These are phyloP conservation scores for Lordiphosa collinella DNA, from an alignment of 1,140 invertebrate species.

Conservation along the genomic window DNA sequence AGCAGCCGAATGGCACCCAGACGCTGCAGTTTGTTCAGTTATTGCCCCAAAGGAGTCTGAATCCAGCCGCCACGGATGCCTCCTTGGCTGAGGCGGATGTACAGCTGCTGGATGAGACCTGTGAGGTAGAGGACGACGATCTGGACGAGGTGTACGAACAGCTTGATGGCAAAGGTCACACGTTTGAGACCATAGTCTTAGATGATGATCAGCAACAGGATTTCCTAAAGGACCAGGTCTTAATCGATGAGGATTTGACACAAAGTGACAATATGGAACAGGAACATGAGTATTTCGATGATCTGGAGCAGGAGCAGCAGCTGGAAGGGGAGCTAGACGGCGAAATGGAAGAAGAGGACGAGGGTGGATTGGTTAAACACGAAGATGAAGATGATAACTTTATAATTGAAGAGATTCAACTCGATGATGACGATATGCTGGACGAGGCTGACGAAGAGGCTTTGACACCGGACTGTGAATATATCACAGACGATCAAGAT, in stretches of 20 bases:
- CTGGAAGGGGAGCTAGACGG: slow-evolving; percentile 41
- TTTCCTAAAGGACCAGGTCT: slow-evolving; percentile 56
- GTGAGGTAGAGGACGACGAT: slow-evolving; percentile 59
- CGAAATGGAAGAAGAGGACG: slow-evolving; percentile 35
- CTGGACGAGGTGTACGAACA: slow-evolving; percentile 63
- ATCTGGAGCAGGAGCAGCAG: slow-evolving; percentile 35
- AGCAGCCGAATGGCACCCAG: slow-evolving; percentile 73
- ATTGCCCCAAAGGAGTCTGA: slow-evolving; percentile 53
- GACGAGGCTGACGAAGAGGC: slow-evolving; percentile 55
- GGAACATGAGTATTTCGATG: slow-evolving; percentile 63
- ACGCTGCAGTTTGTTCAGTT: slow-evolving; percentile 68
- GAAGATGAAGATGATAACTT: slow-evolving; percentile 66
- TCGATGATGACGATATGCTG: slow-evolving; percentile 71
- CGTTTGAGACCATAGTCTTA: slow-evolving; percentile 69
- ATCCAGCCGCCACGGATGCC: slow-evolving; percentile 27
- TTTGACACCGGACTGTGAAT: slow-evolving; percentile 59
- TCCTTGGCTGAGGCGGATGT: slow-evolving; percentile 55
- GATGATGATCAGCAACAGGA: slow-evolving; percentile 73
- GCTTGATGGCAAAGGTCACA: slow-evolving; percentile 52
- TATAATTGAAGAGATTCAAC: slow-evolving; percentile 74
- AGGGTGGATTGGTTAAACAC: slow-evolving; percentile 20
- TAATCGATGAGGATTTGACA: slow-evolving; percentile 67
- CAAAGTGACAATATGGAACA: slow-evolving; percentile 49
- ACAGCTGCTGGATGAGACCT: slow-evolving; percentile 57
- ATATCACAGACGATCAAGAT: slow-evolving; percentile 59